Percentiles rank a stretch among this genome's conserved stretches.
Evolutionary conservation across 2,888 invertebrate species (phyloP).

Genomic region (Griposia aprilina): DNA sequence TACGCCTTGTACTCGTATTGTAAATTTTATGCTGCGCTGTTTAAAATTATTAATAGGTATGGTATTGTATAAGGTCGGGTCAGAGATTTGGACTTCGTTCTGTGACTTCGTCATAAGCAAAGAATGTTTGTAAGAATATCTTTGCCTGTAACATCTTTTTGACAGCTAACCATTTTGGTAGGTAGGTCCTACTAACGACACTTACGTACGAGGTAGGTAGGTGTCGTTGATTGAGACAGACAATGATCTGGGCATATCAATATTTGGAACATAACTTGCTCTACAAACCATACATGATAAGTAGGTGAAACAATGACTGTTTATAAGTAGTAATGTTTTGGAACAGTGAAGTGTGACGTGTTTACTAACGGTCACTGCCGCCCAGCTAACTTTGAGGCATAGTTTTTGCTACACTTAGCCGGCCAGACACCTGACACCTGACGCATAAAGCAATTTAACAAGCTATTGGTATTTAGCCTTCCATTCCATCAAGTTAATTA

Average conservation of each 20-base stretch:
- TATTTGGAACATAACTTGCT: constrained; percentile 34
- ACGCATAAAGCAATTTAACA: constrained; percentile 44
- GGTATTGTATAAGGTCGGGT: too few species aligned
- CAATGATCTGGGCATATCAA: not conserved
- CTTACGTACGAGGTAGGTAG: too few species aligned
- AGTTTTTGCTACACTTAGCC: constrained; percentile 55
- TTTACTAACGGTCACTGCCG: constrained; percentile 58
- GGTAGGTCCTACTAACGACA: too few species aligned
- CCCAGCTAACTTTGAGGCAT: constrained; percentile 45
- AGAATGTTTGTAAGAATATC: not conserved
- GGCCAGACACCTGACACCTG: constrained; percentile 48
- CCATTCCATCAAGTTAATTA: constrained; percentile 31
- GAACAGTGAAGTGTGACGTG: constrained; percentile 65
- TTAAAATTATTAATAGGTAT: too few species aligned
- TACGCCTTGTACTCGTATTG: constrained; percentile 8
- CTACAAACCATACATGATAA: constrained; percentile 50
- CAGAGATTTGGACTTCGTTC: not conserved
- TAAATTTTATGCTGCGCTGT: not conserved
- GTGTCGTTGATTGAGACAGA: not conserved
- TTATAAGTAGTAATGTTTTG: constrained; percentile 55
- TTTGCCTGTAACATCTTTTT: too few species aligned
- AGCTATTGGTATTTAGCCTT: constrained; percentile 45
- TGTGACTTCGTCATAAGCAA: not conserved
- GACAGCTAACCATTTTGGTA: too few species aligned
- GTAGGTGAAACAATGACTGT: constrained; percentile 61